Evolutionary conservation across 2,113 vertebrate genomes (phyloP), one percentile per base, ranked within the genome.

Genomic region (Hippolais icterina): DNA sequence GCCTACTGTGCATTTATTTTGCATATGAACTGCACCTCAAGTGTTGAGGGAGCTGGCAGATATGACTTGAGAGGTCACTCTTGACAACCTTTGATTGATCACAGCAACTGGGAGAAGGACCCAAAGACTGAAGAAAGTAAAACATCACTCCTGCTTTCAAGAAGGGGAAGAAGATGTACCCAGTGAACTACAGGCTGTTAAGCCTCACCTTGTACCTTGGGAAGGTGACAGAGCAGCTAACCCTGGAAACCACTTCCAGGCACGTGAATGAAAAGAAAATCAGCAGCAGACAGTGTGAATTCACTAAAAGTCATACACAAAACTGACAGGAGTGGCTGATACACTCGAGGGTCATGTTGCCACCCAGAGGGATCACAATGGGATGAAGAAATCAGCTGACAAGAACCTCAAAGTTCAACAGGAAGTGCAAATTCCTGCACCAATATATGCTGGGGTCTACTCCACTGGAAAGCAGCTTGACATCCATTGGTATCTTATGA

Each of bases 281-380:
- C 54, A 69, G 46, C 72, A 60, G 37, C 53, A 77, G 31, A 21
- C 35, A 29, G 69, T 29, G 33, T 60, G 27, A 46, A 87, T 69
- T 69, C 54, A 44, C 18, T 33, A 1, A 2, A 31, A 44, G 15
- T 60, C 54, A 46, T 12, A 31, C 76, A 71, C 57, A 49, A 19
- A 50, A 57, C 31, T 24, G 47, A 70, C n/a, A 64, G 50, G 15
- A 80, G 21, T 9, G 37, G 44, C 59, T 72, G 42, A 65, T 28
- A 56, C 18, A 61, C 23, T n/a, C 0, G 0, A 33, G 15, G 39
- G 39, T 23, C 54, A 28, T 6, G 15, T 8, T 69, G 64, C 54
- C 54, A 50, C 50, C 42, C 76, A 72, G 25, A 56, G 21, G 21
- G 66, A 72, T 56, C 42, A 35, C 41, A 70, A 20, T 4, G 5